phyloP scores from a whole-genome alignment of 2,888 invertebrate genomes.

The Sinhomidia bicolor region DNA sequence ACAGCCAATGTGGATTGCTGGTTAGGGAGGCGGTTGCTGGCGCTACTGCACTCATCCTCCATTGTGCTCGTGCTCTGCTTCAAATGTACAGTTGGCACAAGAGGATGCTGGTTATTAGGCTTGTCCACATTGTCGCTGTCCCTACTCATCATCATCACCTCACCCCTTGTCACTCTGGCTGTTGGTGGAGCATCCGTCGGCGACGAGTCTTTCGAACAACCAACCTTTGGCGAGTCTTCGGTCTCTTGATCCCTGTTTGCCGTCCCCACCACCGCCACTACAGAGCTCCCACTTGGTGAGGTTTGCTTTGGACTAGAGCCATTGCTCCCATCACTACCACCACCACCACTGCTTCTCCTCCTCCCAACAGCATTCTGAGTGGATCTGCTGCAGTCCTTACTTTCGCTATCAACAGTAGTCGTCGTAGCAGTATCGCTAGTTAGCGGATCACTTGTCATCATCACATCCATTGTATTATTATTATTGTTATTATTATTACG shows the following conservation, averaged over 20 bases:
- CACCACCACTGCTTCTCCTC: conserved; percentile 44
- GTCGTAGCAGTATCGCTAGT: conserved; percentile 47
- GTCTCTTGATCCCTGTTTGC: conserved; percentile 62
- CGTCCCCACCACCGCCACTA: conserved; percentile 17
- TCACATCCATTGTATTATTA: conserved; percentile 54
- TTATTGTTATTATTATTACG: conserved; percentile 33
- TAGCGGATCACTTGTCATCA: conserved; percentile 64
- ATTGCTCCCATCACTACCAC: conserved; percentile 41
- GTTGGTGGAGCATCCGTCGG: conserved; percentile 41
- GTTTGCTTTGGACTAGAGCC: conserved; percentile 57
- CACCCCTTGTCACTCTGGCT: conserved; percentile 31
- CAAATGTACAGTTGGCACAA: conserved; percentile 76
- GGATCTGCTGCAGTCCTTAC: conserved; percentile 29
- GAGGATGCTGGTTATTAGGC: conserved; percentile 69
- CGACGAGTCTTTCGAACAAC: conserved; percentile 56
- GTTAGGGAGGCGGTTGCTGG: conserved; percentile 68
- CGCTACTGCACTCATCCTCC: conserved; percentile 65
- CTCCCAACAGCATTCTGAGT: conserved; percentile 35
- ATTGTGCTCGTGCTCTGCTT: conserved; percentile 62
- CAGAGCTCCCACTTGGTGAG: conserved; percentile 41
- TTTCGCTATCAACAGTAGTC: conserved; percentile 26
- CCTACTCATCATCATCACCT: conserved; percentile 46
- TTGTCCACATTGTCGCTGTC: conserved; percentile 60
- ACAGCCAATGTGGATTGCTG: conserved; percentile 78
- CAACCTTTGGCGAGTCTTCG: conserved; percentile 68